A percentile compares a stretch with the other conserved stretches of the same genome.
Evolutionary conservation across 1,140 invertebrate genomes (phyloP).

Genomic region (Drosophila pallidifrons): DNA sequence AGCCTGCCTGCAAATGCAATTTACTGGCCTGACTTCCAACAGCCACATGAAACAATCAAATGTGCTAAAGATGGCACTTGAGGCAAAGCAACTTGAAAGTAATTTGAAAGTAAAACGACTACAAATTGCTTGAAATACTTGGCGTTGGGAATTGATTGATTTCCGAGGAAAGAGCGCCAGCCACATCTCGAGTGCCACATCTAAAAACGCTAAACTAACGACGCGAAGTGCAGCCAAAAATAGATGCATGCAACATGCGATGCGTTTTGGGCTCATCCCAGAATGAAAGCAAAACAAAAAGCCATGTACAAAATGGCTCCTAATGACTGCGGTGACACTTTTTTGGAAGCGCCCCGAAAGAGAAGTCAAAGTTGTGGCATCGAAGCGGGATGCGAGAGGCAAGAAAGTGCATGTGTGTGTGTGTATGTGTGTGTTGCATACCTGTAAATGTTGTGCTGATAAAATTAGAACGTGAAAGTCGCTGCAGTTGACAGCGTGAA

Average conservation of each 20-base stretch:
- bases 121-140: conserved; percentile 70
- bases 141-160: conserved; percentile 72
- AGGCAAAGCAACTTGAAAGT: conserved; percentile 65
- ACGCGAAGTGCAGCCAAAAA: conserved; percentile 43
- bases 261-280: conserved; percentile 47
- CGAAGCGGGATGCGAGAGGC: neutral
- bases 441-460: conserved; percentile 66
- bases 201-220: conserved; percentile 24
- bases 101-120: conserved; percentile 78
- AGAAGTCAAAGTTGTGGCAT: neutral
- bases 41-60: conserved; percentile 18
- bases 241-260: conserved; percentile 45
- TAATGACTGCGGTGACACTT: conserved; percentile 82
- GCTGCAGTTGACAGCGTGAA: conserved; percentile 79
- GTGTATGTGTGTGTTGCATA: conserved; percentile 47
- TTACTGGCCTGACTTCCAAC: conserved; percentile 61
- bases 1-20: conserved; percentile 41
- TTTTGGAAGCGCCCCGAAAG: conserved; percentile 61
- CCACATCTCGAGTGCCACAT: conserved; percentile 51
- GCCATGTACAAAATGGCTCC: conserved; percentile 68
- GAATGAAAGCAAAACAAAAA: conserved; percentile 51
- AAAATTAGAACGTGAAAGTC: conserved; percentile 78
- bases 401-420: conserved; percentile 5
- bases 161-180: conserved; percentile 62
- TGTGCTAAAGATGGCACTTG: conserved; percentile 58